These are phyloP conservation scores for Bombus waltoni DNA, from an alignment of 1,140 invertebrate species.

Conservation along the genomic window DNA sequence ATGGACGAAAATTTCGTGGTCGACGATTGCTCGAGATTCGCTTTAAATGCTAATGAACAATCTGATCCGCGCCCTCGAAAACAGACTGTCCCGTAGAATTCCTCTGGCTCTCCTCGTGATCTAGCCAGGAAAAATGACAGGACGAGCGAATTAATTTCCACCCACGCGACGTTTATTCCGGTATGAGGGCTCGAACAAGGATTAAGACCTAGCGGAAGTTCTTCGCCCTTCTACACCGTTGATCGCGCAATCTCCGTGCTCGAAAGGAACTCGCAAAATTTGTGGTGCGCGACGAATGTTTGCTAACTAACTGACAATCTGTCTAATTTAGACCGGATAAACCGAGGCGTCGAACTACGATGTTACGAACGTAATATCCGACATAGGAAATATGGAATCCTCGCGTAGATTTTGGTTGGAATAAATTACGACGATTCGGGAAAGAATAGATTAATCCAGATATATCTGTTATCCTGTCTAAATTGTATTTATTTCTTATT, in stretches of 20 bases:
- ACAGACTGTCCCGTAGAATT: not conserved
- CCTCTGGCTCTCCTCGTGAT: not conserved
- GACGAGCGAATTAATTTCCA: conserved; percentile 44
- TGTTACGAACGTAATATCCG: not conserved
- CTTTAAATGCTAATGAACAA: conserved; percentile 75
- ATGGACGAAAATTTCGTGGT: conserved; percentile 4
- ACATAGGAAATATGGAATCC: too few relatives aligned
- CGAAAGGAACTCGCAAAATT: conserved; percentile 30
- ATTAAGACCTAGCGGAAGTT: conserved; percentile 38
- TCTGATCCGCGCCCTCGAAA: conserved; percentile 14
- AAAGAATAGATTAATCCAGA: not conserved
- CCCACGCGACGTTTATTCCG: conserved; percentile 37
- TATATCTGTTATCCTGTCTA: too few relatives aligned
- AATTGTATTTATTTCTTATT: not conserved
- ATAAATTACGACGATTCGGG: not conserved
- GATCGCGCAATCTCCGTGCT: not conserved
- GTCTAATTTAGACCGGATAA: conserved; percentile 8
- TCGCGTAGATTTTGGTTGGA: not conserved
- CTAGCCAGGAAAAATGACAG: conserved; percentile 47
- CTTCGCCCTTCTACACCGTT: not conserved
- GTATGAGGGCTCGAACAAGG: not conserved
- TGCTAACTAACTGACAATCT: conserved; percentile 54
- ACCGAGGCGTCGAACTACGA: not conserved
- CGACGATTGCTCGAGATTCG: conserved; percentile 61
- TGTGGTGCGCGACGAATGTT: conserved; percentile 20